Base-by-base conservation (phyloP, 1,140 invertebrate species). In the Bursaphelenchus mucronatus region DNA sequence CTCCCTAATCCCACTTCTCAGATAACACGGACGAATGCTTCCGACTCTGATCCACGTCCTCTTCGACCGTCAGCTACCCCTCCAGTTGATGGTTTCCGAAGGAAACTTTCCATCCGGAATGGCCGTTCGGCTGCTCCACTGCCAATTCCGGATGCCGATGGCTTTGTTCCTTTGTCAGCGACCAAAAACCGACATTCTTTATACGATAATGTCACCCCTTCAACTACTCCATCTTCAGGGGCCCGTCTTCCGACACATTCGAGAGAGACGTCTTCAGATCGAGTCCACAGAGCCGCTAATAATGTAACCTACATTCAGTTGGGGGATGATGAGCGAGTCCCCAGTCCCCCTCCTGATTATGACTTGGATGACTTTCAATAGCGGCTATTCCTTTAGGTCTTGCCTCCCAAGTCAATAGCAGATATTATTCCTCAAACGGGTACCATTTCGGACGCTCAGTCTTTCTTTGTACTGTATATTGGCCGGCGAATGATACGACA, bases 241-340 rank as follows among this genome's bases (percentile, higher is more conserved):
- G 61, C 3, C 1, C 61, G 13, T n/a, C 55, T 55, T 55, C 13
- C 58, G 30, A 17, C 19, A 57, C 64, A 66, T 50, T 51, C 61
- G 4, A 45, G 64, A 30, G 64, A 66, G 50, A 67, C 64, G 0
- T 41, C 66, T 21, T 19, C 61, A n/a, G 64, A 68, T 57, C 64
- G 64, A 41, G 71, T 72, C 40, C 70, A 67, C 49, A 59, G 64
- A 17, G 61, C 70, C 15, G 41, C 70, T 9, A 74, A 72, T 45
- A 74, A 72, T 58, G 70, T 72, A 21, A 72, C 70, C 8, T 72
- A 72, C 61, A 63, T 72, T 19, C 51, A 49, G 41, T 17, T 72
- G 11, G 57, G 55, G 1, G 66, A 69, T 7, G n/a, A 52, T 11
- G 13, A 66, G 15, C n/a, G n/a, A 43, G 55, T 45, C 17, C 17